These are phyloP conservation scores for Nesoenas mayeri DNA, from an alignment of 2,113 vertebrate genomes.

Conservation along the genomic window DNA sequence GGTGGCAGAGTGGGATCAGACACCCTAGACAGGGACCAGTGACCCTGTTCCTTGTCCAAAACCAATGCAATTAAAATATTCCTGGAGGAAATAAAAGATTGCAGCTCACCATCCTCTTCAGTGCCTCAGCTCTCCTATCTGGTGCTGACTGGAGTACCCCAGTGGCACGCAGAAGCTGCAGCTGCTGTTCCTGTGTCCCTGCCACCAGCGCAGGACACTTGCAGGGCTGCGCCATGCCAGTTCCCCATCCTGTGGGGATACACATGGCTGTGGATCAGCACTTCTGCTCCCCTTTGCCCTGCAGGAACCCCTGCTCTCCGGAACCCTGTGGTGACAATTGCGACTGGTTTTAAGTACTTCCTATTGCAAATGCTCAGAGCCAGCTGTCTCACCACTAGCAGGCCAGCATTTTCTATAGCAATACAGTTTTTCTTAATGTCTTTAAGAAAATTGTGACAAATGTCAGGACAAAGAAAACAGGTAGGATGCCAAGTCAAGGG, in stretches of 20 bases:
- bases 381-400: neutral
- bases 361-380: neutral
- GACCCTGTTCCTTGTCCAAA: neutral
- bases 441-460: neutral
- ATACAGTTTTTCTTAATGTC: neutral
- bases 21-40: neutral
- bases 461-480: neutral
- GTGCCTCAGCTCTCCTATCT: neutral
- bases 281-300: neutral
- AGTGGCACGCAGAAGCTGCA: neutral
- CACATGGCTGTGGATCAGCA: neutral
- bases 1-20: neutral
- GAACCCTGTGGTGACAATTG: neutral
- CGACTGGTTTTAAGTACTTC: neutral
- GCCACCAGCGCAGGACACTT: neutral
- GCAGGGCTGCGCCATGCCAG: rapidly evolving
- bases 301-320: neutral
- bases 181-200: neutral
- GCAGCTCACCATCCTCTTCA: neutral
- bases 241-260: neutral
- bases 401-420: neutral
- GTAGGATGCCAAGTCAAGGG: neutral
- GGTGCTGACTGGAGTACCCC: neutral
- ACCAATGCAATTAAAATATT: neutral
- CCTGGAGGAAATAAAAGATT: neutral